Evolutionary conservation across 2,797 vertebrate genomes (phyloP), one percentile per base, ranked within the genome.

Genomic region (Bovichtus variegatus): DNA sequence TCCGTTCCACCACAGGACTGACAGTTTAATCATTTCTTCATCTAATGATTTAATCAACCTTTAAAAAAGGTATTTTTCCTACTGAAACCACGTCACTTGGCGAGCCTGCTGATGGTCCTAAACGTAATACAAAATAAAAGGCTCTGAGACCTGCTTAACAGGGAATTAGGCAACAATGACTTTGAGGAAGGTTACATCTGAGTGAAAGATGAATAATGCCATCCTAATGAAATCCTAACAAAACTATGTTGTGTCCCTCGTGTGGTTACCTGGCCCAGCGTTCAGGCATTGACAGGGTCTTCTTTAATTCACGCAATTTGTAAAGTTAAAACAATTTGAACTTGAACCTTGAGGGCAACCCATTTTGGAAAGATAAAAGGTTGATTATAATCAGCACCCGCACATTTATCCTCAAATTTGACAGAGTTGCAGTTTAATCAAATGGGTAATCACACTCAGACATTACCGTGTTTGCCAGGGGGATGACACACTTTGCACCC

Each of bases 11-110:
- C 27, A 12, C 62, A 55, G 49, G 9, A 6, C 63, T 78, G 84
- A 78, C 81, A 80, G 68, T 86, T 84, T 89, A 90, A 92, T 88
- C 85, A 83, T 65, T 80, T 84, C 71, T 82, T 73, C 58, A 75
- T 71, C 81, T 85, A 88, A 88, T 73, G 57, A 84, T 86, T 89
- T 78, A 85, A 87, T 91, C 80, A 87, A 75, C 71, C 77, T 80
- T 87, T 73, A 31, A 51, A 49, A 73, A 76, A 79, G 16, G 23
- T 27, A 60, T 61, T 82, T 78, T 23, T 73, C 60, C 21, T 46
- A 36, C 51, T 29, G 61, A 74, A 69, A 68, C 63, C 0, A 47
- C 70, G 72, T 51, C 34, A 66, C 67, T 50, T 31, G 50, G 29
- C 55, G 12, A 76, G 61, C 71, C 53, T 66, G 74, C 71, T 55